phyloP scores from a whole-genome alignment of 2,113 vertebrate species.

The Pungitius pungitius region DNA sequence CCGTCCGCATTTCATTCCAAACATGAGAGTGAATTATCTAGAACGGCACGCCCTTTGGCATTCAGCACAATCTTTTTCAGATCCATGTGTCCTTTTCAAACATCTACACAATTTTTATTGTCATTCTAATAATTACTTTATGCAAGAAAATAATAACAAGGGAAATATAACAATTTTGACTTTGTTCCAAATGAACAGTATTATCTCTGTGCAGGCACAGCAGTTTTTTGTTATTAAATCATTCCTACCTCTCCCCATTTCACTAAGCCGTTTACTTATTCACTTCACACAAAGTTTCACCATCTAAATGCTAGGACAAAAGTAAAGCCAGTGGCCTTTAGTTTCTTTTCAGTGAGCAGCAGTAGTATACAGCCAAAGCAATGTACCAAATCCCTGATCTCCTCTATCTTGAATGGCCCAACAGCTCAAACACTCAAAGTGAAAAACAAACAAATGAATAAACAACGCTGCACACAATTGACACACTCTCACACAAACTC shows the following conservation, averaged over 20 bases:
- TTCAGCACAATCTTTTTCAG: neutral
- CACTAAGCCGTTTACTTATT: neutral
- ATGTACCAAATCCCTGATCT: conserved; percentile 13
- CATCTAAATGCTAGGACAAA: neutral
- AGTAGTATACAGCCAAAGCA: conserved; percentile 5
- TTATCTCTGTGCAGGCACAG: neutral
- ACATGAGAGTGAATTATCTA: neutral
- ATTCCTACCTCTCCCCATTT: neutral
- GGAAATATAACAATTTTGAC: neutral
- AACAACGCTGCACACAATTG: conserved; percentile 38
- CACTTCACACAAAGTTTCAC: neutral
- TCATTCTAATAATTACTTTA: neutral
- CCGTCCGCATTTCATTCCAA: neutral
- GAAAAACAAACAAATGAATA: conserved; percentile 17
- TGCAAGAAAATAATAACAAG: neutral
- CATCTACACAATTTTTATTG: neutral
- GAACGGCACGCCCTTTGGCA: neutral
- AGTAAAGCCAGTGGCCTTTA: no score
- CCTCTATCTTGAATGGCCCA: conserved; percentile 15
- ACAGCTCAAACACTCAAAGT: conserved; percentile 14
- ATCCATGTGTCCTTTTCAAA: neutral
- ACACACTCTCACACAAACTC: conserved; percentile 35
- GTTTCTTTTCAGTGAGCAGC: no score
- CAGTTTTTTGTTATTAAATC: neutral
- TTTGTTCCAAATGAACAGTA: neutral